These are phyloP conservation scores for Larimichthys crocea DNA, from an alignment of 2,113 vertebrate genomes.

Conservation along the genomic window DNA sequence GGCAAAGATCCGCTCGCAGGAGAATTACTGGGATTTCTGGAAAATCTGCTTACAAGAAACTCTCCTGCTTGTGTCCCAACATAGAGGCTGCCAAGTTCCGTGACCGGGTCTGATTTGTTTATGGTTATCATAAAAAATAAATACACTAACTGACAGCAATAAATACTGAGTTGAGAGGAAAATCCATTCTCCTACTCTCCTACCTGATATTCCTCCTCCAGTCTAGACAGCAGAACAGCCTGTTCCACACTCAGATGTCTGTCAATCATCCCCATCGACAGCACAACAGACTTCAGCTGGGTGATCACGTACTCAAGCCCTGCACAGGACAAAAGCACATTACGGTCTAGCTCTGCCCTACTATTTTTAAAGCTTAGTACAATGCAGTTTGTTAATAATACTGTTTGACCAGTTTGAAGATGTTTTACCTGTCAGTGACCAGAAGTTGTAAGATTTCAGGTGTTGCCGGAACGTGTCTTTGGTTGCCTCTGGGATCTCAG, in stretches of 20 bases:
- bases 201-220: conserved; percentile 99
- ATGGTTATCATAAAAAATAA: not conserved
- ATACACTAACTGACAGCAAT: not conserved
- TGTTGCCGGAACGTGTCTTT: conserved; percentile 90
- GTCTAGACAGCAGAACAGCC: conserved; percentile 92
- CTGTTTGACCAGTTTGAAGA: not conserved
- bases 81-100: not conserved
- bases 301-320: conserved; percentile 95
- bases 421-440: conserved; percentile 92
- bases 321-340: conserved; percentile 63
- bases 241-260: conserved; percentile 92
- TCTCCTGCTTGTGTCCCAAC: not conserved
- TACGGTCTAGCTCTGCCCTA: not conserved
- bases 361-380: not conserved
- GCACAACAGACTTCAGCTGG: conserved; percentile 95
- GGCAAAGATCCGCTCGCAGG: not conserved
- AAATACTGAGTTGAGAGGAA: not conserved
- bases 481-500: conserved; percentile 89
- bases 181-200: not conserved
- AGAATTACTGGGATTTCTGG: not conserved
- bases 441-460: conserved; percentile 92
- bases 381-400: not conserved
- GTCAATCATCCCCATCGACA: conserved; percentile 92
- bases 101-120: not conserved
- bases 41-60: not conserved